These are phyloP conservation scores for Clarias laeviceps DNA, from an alignment of 2,797 vertebrate species.

Conservation along the genomic window DNA sequence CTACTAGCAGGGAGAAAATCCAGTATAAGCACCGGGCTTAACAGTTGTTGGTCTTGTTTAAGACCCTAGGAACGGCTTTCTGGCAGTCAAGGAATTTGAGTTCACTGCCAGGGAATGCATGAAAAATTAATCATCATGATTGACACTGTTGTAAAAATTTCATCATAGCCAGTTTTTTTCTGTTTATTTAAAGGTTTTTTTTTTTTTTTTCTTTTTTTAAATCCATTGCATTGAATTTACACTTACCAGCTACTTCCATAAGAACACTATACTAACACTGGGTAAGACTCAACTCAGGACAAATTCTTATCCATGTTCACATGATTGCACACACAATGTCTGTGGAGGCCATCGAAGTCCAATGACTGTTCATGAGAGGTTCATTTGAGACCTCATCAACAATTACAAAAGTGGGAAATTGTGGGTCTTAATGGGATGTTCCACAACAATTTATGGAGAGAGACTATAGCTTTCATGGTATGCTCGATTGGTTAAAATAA, in stretches of 20 bases:
- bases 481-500: too few relatives aligned
- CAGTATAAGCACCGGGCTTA: neutral
- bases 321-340: neutral
- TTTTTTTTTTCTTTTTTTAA: neutral
- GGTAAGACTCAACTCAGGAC: neutral
- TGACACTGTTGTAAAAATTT: neutral
- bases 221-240: neutral
- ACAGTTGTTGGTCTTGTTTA: constrained; percentile 1
- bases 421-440: neutral
- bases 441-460: neutral
- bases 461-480: neutral
- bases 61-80: neutral
- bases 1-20: neutral
- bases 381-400: neutral
- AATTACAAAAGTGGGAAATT: neutral
- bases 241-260: neutral
- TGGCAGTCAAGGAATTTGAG: neutral
- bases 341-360: neutral
- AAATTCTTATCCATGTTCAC: neutral
- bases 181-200: neutral
- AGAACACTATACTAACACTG: neutral
- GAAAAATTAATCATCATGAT: constrained; percentile 12
- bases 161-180: neutral
- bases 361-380: neutral
- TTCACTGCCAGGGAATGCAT: constrained; percentile 8